Conservation (phyloP, 2,888 invertebrate species). For the Gnatocerus cornutus region DNA sequence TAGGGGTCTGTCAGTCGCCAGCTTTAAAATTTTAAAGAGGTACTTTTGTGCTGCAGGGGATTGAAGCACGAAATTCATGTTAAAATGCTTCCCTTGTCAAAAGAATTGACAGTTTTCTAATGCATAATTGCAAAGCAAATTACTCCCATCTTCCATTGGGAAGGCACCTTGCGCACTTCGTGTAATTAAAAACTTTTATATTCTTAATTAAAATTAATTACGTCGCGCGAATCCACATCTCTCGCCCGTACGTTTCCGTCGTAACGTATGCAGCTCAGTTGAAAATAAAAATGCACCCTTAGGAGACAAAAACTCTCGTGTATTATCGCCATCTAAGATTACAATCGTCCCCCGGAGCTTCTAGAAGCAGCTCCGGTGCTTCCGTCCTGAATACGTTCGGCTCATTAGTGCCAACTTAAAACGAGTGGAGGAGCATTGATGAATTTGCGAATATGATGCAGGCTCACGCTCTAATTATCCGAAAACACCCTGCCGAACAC, state of each 20-base stretch:
- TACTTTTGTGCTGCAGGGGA: too few species aligned
- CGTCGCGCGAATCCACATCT: too few species aligned
- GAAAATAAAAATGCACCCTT: neutral
- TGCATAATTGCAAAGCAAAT: too few species aligned
- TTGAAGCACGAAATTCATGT: too few species aligned
- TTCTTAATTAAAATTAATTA: too few species aligned
- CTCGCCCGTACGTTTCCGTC: neutral
- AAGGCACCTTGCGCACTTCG: too few species aligned
- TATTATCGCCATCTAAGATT: constrained; percentile 53
- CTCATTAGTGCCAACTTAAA: constrained; percentile 62
- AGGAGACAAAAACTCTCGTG: constrained; percentile 49
- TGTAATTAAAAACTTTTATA: too few species aligned
- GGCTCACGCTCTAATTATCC: constrained; percentile 61
- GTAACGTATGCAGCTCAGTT: neutral
- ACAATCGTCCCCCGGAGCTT: constrained; percentile 40
- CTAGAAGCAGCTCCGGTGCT: constrained; percentile 44
- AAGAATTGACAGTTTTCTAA: too few species aligned
- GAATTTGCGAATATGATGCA: constrained; percentile 63
- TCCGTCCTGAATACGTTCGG: constrained; percentile 60
- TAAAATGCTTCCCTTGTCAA: too few species aligned
- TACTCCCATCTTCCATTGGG: too few species aligned
- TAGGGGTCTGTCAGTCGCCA: too few species aligned
- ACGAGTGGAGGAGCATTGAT: constrained; percentile 60
- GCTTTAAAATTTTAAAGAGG: too few species aligned
- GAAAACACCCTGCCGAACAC: constrained; percentile 48